Evolutionary conservation across 2,113 vertebrate genomes (phyloP).

Genomic region (Kryptolebias marmoratus): DNA sequence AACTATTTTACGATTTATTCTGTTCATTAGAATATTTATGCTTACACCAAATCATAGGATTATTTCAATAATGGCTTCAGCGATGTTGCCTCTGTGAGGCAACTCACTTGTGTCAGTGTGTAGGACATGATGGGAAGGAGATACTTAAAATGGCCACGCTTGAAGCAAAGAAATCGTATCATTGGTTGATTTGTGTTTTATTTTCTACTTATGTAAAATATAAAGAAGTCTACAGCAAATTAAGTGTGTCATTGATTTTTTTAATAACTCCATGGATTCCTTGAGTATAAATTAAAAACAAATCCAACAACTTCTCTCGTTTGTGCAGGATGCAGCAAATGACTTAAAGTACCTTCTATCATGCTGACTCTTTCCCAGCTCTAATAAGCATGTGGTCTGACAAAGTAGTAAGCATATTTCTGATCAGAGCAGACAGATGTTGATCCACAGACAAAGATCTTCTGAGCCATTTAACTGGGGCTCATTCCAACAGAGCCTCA

Average conservation of each 20-base stretch:
- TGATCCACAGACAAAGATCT: no score
- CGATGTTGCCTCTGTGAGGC: constrained; percentile 70
- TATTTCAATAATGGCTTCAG: constrained; percentile 37
- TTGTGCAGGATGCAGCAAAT: no score
- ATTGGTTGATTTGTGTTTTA: constrained; percentile 29
- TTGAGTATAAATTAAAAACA: no score
- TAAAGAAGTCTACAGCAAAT: constrained; percentile 60
- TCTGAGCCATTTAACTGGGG: no score
- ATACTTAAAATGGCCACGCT: constrained; percentile 26
- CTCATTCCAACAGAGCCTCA: no score
- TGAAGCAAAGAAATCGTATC: constrained; percentile 19
- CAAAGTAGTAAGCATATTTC: no score
- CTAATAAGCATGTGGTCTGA: no score
- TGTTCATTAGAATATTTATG: constrained; percentile 7
- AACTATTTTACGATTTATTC: background rate
- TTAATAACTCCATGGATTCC: constrained; percentile 20
- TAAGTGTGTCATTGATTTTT: constrained; percentile 60
- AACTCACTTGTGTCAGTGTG: constrained; percentile 30
- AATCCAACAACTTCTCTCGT: no score
- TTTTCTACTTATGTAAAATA: constrained; percentile 66
- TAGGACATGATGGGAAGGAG: constrained; percentile 22
- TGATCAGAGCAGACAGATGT: no score
- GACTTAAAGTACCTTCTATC: no score
- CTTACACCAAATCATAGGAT: constrained; percentile 7
- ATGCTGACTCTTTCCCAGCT: no score